Evolutionary conservation across 2,888 invertebrate species (phyloP), one percentile per base, ranked within the genome.

Genomic region (Cosmia trapezina): DNA sequence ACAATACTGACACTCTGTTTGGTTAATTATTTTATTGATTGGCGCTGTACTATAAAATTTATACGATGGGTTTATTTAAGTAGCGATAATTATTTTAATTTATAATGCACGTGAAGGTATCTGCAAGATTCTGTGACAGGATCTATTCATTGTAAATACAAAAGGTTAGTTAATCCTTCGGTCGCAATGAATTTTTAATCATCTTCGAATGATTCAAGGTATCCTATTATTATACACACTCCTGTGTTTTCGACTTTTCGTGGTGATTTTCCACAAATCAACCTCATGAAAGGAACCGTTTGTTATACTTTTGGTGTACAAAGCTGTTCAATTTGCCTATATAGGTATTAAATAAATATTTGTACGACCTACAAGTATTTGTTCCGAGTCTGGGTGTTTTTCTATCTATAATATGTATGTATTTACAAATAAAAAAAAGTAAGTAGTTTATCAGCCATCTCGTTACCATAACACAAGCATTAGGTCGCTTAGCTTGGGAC

Each of bases 1-100:
- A 69, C 72, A 61, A 71, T 75, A 76, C 60, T 76, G 62, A 78
- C 54, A 67, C 45, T 73, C 22, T 45, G 61, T 68, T 73, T 28
- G 11, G 57, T 65, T 83, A 68, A 83, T 79, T 73, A 66, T 66
- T 56, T 43, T 54, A 68, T 68, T 73, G 73, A 77, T 71, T 68
- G 37, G 28, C 19, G 19, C 45, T 57, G 43, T 22, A 54, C 45
- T 53, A 67, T 68, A 28, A 22, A 70, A 54, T 71, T 70, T 71
- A 73, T 69, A 66, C 51, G 51, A 43, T 54, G 11, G 41, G 54
- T 78, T 72, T 12, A 62, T 77, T 71, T 54, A 57, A 45, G 19
- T 56, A 56, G 68, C 59, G 17, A 68, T 80, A 51, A 62, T 72
- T 22, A 53, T 47, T 63, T 65, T 45, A 62, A 19, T 65, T 66